Evolutionary conservation across 2,113 vertebrate genomes (phyloP), one percentile per base, ranked within the genome.

Genomic region (Dromas ardeola): DNA sequence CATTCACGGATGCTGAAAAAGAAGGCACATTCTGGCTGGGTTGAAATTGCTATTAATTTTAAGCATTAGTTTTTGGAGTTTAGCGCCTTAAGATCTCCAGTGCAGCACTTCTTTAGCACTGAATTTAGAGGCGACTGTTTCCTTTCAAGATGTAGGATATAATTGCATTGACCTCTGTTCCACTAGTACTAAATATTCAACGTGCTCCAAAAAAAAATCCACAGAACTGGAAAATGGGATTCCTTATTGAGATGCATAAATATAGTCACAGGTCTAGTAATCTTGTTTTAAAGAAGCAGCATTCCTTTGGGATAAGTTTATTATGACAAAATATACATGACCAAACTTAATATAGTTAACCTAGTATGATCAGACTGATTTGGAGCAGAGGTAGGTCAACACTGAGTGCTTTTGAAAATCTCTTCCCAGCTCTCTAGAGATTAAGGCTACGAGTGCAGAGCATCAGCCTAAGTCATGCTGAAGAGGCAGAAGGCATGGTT

Each of bases 291-390:
- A 89, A 94, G 59, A 86, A 85, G 74, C 67, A 91, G 32, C 50
- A 71, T 87, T 94, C 85, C 89, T 96, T 95, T 85, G 84, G 91
- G 55, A 53, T 93, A 63, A 73, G 74, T 96, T 97, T 94, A 91
- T 95, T 91, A 95, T 49, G 58, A 78, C 92, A 90, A 94, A 96
- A 93, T 84, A 72, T 79, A 95, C 77, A 66, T 65, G 65, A 65
- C 34, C 83, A 59, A 79, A 94, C 69, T 91, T 95, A 96, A 85
- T 85, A 55, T 61, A 80, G 73, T 95, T 90, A 93, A 94, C 78
- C 74, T 96, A 95, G 96, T 97, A 82, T 86, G 87, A 86, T 91
- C 78, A 95, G 93, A 95, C 91, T 96, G 91, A 95, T 97, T 87
- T 96, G 94, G 95, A 97, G 84, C 93, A 91, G 87, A 90, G 94